These are phyloP conservation scores for Spisula subtruncata DNA, from an alignment of 2,888 invertebrate genomes.

Conservation along the genomic window DNA sequence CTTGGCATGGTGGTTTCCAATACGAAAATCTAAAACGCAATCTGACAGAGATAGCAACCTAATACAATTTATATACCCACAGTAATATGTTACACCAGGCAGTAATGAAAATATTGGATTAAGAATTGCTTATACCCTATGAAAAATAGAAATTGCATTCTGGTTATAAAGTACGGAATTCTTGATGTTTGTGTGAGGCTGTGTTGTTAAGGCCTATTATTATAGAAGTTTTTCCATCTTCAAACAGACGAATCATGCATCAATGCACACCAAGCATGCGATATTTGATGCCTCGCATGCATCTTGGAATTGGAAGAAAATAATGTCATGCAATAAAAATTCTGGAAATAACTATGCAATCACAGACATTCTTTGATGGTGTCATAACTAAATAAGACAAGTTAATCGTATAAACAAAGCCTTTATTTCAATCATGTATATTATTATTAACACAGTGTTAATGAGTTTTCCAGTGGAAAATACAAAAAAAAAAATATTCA, in stretches of 20 bases:
- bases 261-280: neutral
- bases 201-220: neutral
- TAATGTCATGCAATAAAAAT: neutral
- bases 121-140: neutral
- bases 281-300: neutral
- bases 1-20: neutral
- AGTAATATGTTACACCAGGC: neutral
- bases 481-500: no score
- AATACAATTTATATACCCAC: neutral
- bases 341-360: conserved; percentile 9
- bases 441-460: no score
- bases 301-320: neutral
- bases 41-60: neutral
- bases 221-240: neutral
- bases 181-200: neutral
- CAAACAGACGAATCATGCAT: neutral
- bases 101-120: conserved; percentile 25
- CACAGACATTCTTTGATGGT: neutral
- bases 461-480: no score
- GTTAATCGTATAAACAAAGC: neutral
- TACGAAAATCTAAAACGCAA: neutral
- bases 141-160: conserved; percentile 1
- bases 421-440: no score
- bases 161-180: neutral
- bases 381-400: neutral